Evolutionary conservation across 2,888 invertebrate genomes (phyloP).

Genomic region (Congeria kusceri): DNA sequence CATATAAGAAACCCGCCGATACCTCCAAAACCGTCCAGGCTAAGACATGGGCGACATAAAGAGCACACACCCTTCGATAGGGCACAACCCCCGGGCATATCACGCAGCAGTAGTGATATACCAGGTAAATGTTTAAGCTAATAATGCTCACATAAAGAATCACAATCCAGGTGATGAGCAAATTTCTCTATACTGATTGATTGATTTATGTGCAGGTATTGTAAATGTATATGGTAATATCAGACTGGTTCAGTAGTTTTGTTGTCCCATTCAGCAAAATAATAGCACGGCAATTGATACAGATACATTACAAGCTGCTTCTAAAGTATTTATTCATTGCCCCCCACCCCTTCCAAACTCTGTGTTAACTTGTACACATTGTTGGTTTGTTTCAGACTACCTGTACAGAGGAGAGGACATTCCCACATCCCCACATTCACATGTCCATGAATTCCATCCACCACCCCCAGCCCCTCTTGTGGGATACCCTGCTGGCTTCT

Average conservation of each 20-base stretch:
- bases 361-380: background rate
- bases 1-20: conserved; percentile 60
- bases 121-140: conserved; percentile 34
- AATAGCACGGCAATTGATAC: too few species aligned
- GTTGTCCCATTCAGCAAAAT: too few species aligned
- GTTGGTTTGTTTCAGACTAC: conserved; percentile 31
- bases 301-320: too few species aligned
- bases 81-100: conserved; percentile 53
- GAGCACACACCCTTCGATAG: conserved; percentile 61
- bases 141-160: background rate
- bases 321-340: too few species aligned
- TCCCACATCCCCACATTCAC: conserved; percentile 6
- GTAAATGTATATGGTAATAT: too few species aligned
- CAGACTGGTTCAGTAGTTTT: too few species aligned
- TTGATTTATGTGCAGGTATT: too few species aligned
- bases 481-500: conserved; percentile 48
- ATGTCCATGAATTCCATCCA: conserved; percentile 6
- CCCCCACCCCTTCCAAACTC: too few species aligned
- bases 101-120: conserved; percentile 36
- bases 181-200: too few species aligned
- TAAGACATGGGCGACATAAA: conserved; percentile 52
- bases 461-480: conserved; percentile 55
- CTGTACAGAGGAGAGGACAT: conserved; percentile 39
- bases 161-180: too few species aligned
- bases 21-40: conserved; percentile 65